Base-by-base conservation (phyloP, 2,888 invertebrate genomes). In the Diadegma fenestrale region DNA sequence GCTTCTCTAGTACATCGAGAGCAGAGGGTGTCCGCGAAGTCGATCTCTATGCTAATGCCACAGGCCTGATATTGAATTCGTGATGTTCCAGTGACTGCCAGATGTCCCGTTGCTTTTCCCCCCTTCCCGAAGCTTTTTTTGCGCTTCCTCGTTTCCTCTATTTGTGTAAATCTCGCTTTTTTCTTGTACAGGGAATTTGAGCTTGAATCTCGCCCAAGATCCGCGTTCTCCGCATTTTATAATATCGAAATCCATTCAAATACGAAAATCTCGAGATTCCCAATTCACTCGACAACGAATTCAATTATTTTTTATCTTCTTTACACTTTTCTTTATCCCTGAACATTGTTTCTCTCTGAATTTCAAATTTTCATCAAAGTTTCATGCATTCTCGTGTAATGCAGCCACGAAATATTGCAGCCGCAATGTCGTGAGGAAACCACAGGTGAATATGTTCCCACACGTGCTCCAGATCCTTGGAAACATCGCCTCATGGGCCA, bases 11-110 rank as follows among this genome's bases (percentile, higher is more conserved):
- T 63, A 22, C 19, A 30, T 41, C n/a, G n/a, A 71, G 37, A 41
- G 72, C 43, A 33, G 33, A 33, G 33, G 33, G 72, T 71, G 68
- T 80, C 82, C 79, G 73, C 64, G 69, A 80, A 88, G 89, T 90
- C 90, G 89, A 90, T 90, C 89, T 90, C 89, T 90, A 90, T 90
- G 90, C 89, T 90, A 90, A 90, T 90, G 76, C 78, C 85, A 63
- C 64, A 48, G 88, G 89, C 87, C 88, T 86, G 89, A 89, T 90
- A 90, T 90, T 90, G 90, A 89, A 90, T 89, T 88, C 87, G 88
- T 85, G 82, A 88, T 88, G 84, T 85, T 84, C 82, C 71, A 77
- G 71, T 80, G 88, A 88, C 88, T 88, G 82, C 84, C 88, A 86
- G 87, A 88, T 88, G 87, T 86, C 85, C 83, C 80, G 14, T 80